Base-by-base conservation (phyloP, 2,888 invertebrate genomes). In the Ormyrus rosae region DNA sequence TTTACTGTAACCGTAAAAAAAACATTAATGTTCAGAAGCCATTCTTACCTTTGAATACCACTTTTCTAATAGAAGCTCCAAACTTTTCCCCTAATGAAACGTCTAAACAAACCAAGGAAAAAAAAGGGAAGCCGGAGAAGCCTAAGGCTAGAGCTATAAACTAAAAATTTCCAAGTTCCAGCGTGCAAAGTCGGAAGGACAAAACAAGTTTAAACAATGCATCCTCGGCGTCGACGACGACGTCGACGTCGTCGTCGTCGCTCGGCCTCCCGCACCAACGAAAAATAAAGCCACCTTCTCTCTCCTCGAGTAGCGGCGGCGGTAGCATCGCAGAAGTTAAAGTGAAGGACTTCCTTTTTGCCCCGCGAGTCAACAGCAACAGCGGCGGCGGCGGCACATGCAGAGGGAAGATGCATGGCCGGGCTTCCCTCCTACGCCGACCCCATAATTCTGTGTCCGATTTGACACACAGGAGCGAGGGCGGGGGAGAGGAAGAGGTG, bases 361-460 rank as follows among this genome's bases (percentile, higher is more conserved):
- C 64, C 71, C 10, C 45, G 53, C 8, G 6, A 55, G 73, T 55
- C 61, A 56, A 61, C 50, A 56, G 45, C 48, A 69, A 11, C 60
- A 45, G 45, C 10, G 8, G 19, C 19, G 19, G 19, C 19, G 8
- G 19, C 19, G 19, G 19, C 19, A 19, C 19, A 19, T 19, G 9
- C 13, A 19, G 7, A 5, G 60, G 19, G 71, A 71, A 61, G 71
- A 60, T 51, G 51, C 71, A 51, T 19, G 56, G 55, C 50, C 11
- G 64, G 60, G 56, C 71, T 72, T 46, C 19, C 53, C 45, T 56
- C 51, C 56, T 50, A 45, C 10, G 45, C 58, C 19, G 10, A 45
- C 71, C 71, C 69, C 74, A 79, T 79, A 79, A 74, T 79, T 79
- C 74, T 74, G 69, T 58, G 74, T 79, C 79, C 74, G 69, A 79